These are phyloP conservation scores for Psophia crepitans DNA, from an alignment of 2,113 vertebrate species.

Conservation along the genomic window DNA sequence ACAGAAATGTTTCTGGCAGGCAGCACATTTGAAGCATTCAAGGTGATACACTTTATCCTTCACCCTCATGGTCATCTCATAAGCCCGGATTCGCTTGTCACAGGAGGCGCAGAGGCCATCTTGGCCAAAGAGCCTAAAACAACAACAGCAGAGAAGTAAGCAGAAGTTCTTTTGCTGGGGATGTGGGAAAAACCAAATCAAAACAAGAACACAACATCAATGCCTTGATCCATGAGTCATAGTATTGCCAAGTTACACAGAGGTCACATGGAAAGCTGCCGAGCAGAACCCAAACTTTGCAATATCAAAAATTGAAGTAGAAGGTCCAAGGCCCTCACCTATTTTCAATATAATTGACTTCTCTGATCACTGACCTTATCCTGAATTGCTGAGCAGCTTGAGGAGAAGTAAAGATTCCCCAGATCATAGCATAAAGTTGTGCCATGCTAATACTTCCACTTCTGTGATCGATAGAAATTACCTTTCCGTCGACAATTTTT, in stretches of 20 bases:
- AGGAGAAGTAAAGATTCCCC: neutral
- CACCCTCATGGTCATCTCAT: slow-evolving; percentile 99
- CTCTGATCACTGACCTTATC: neutral
- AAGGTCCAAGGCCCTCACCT: neutral
- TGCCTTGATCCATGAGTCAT: neutral
- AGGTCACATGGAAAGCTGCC: neutral
- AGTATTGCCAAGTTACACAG: no score
- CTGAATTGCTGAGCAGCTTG: neutral
- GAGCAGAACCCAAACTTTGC: neutral
- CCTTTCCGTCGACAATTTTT: neutral
- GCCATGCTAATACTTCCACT: neutral
- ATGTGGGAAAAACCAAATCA: neutral
- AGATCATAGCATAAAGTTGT: neutral
- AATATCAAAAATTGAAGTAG: neutral
- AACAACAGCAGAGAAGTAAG: neutral
- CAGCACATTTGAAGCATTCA: slow-evolving; percentile 97
- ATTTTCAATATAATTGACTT: neutral
- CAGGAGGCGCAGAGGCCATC: slow-evolving; percentile 95
- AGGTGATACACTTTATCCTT: slow-evolving; percentile 98
- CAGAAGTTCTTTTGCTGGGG: neutral
- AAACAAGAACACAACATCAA: neutral
- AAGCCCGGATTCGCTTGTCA: slow-evolving; percentile 96
- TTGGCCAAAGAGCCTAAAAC: slow-evolving; percentile 92
- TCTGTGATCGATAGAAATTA: neutral
- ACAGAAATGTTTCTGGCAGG: slow-evolving; percentile 99